Percentiles rank a stretch among this genome's conserved stretches.
Conservation (phyloP, 2,797 vertebrate species). For the Gallinago nigripennis region DNA sequence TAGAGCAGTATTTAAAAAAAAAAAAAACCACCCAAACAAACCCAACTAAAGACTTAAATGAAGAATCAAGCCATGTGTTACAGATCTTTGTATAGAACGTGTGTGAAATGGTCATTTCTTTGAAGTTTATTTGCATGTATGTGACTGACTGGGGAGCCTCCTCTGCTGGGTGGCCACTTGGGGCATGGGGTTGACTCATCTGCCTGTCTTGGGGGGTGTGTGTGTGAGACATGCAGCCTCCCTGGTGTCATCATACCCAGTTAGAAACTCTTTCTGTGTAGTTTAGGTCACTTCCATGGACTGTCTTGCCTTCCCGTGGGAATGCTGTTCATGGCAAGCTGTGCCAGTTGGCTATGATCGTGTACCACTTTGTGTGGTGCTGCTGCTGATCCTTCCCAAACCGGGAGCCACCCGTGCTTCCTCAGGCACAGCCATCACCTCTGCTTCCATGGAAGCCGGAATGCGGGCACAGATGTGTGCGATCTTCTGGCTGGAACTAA, state of each 20-base stretch:
- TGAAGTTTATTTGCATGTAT: accelerated
- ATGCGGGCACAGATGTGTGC: accelerated
- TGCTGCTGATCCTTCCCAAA: accelerated
- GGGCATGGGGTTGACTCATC: neutral
- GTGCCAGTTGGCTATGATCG: accelerated
- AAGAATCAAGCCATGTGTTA: accelerated
- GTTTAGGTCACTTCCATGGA: accelerated
- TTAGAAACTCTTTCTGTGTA: neutral
- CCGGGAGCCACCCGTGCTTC: accelerated
- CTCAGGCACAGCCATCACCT: neutral
- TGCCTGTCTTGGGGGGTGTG: neutral
- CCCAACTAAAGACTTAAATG: neutral
- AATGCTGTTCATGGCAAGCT: accelerated
- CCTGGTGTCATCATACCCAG: neutral
- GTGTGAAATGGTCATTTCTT: neutral
- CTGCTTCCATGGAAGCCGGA: accelerated
- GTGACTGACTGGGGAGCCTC: neutral
- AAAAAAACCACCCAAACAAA: too few relatives aligned
- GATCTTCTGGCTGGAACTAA: neutral
- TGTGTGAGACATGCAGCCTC: neutral
- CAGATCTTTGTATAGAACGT: neutral
- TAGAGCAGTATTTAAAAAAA: neutral
- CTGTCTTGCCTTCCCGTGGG: neutral
- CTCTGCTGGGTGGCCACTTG: neutral
- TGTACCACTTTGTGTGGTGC: accelerated